Conservation (phyloP, 2,113 vertebrate species). For the Eulemur rufifrons region DNA sequence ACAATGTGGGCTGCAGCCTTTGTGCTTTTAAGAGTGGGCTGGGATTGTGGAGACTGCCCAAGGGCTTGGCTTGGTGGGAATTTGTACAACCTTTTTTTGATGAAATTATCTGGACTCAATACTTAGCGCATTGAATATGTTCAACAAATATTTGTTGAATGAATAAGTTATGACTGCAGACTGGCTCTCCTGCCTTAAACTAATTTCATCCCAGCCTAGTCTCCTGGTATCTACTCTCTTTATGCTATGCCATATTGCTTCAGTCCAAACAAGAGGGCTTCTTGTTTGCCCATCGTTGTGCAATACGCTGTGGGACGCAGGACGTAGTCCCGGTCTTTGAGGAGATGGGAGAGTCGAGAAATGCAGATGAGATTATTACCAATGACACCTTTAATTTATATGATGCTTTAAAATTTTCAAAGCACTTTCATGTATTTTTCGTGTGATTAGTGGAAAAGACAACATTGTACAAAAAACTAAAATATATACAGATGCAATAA, state of each 20-base stretch:
- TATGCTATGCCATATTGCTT: constrained; percentile 23
- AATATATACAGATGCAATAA: constrained; percentile 78
- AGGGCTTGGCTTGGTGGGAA: background rate
- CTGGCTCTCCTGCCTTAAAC: constrained; percentile 77
- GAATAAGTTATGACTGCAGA: constrained; percentile 63
- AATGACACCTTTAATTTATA: constrained; percentile 67
- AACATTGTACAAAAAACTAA: constrained; percentile 70
- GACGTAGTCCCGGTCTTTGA: background rate
- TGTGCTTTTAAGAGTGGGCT: constrained; percentile 8
- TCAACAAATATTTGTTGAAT: constrained; percentile 66
- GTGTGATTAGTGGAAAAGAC: constrained; percentile 68
- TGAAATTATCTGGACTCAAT: constrained; percentile 52
- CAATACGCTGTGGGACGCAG: constrained; percentile 22
- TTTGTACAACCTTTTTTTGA: constrained; percentile 14
- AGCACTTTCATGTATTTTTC: constrained; percentile 77
- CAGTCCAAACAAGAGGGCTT: constrained; percentile 52
- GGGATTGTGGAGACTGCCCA: background rate
- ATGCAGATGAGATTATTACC: constrained; percentile 54
- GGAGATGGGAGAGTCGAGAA: constrained; percentile 13
- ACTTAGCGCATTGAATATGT: constrained; percentile 42
- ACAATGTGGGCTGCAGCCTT: background rate
- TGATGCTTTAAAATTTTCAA: constrained; percentile 71
- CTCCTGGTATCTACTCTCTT: constrained; percentile 33
- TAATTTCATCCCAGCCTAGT: constrained; percentile 64
- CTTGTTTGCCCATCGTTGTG: background rate